phyloP scores from a whole-genome alignment of 2,797 vertebrate species.

The Natrix natrix region DNA sequence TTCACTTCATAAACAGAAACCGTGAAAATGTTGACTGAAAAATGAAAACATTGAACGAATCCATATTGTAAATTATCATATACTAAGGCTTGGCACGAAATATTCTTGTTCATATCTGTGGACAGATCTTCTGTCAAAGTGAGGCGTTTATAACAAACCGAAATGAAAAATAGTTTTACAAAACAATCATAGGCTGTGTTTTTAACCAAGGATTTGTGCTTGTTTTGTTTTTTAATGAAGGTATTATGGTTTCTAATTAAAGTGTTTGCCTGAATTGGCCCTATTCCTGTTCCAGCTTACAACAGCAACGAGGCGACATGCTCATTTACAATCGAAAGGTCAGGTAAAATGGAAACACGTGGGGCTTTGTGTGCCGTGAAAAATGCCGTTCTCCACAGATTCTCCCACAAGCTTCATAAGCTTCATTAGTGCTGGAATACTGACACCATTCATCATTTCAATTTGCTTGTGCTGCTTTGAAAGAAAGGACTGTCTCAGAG shows the following conservation, averaged over 20 bases:
- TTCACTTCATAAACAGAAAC: not conserved
- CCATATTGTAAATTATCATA: not conserved
- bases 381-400: not conserved
- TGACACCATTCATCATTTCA: slow-evolving; percentile 10
- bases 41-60: not conserved
- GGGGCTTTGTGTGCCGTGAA: not conserved
- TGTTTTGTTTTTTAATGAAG: not conserved
- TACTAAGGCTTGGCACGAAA: not conserved
- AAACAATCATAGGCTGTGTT: not conserved
- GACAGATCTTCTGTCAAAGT: not conserved
- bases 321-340: slow-evolving; percentile 12
- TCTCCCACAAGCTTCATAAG: not conserved
- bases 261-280: not conserved
- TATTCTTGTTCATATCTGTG: not conserved
- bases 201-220: not conserved
- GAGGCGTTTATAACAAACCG: not conserved
- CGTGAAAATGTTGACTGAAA: not conserved
- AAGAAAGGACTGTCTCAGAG: not conserved
- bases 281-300: not conserved
- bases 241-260: not conserved
- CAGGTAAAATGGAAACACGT: not conserved
- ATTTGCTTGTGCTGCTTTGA: not conserved
- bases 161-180: not conserved
- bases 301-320: not conserved
- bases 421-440: slow-evolving; percentile 3